Conservation (phyloP, 2,888 invertebrate species). For the Napeogenes inachia region DNA sequence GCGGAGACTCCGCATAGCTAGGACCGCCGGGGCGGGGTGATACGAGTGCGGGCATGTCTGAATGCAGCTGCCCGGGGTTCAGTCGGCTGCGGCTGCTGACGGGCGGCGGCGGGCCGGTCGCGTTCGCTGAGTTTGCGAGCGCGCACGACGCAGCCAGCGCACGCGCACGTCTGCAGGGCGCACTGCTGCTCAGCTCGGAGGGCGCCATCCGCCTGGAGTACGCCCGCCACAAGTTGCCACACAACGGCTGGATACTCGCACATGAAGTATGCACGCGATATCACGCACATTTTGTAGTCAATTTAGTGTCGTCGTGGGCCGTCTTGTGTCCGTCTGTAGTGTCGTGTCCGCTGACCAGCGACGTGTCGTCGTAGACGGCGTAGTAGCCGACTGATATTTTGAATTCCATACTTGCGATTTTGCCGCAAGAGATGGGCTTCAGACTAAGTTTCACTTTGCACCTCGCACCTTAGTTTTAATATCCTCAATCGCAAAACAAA, state of each 20-base stretch:
- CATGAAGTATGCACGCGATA: conserved; percentile 73
- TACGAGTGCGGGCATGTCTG: conserved; percentile 63
- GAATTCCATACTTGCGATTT: not conserved
- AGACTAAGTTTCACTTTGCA: conserved; percentile 57
- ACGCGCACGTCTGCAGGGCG: conserved; percentile 95
- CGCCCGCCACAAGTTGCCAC: conserved; percentile 98
- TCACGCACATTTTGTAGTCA: not conserved
- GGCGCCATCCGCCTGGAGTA: conserved; percentile 99
- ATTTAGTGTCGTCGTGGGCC: no score
- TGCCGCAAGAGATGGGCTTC: conserved; percentile 36
- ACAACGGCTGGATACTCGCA: conserved; percentile 78
- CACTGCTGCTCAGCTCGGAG: conserved; percentile 96
- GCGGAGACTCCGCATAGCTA: no score
- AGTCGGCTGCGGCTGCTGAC: conserved; percentile 97
- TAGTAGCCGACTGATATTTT: conserved; percentile 5
- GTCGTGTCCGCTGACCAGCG: no score
- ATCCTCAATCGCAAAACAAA: conserved; percentile 11
- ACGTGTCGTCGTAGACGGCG: no score
- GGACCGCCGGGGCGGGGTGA: conserved; percentile 30
- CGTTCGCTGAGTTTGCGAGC: conserved; percentile 98
- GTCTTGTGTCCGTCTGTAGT: no score
- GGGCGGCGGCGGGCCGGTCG: conserved; percentile 87
- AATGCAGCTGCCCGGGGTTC: conserved; percentile 97
- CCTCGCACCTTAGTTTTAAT: conserved; percentile 54
- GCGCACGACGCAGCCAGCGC: conserved; percentile 88